phyloP scores from a whole-genome alignment of 2,797 vertebrate species.

The Toxotes lorentzi region DNA sequence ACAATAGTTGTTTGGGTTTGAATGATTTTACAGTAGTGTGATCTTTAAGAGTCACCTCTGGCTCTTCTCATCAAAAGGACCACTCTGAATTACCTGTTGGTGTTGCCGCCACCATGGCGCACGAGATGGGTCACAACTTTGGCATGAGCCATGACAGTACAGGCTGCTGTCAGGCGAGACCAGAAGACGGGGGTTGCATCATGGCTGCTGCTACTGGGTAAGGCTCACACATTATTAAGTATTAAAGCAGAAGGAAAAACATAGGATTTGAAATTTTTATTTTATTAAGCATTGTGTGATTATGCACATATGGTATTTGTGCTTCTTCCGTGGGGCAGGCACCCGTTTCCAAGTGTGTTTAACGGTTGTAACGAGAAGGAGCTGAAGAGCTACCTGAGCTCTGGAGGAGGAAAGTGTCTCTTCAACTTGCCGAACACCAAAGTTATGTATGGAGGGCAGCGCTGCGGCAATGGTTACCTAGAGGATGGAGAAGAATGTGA shows the following conservation, averaged over 20 bases:
- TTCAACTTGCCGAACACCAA: conserved; percentile 95
- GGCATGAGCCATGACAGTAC: conserved; percentile 95
- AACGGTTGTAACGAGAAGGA: conserved; percentile 92
- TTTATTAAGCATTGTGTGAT: not conserved
- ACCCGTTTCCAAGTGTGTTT: conserved; percentile 95
- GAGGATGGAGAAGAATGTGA: conserved; percentile 98
- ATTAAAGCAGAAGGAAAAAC: not conserved
- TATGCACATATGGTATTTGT: not conserved
- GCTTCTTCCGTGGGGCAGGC: conserved; percentile 76
- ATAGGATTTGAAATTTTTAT: not conserved
- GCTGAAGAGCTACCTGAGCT: conserved; percentile 91
- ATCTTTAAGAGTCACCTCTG: not conserved
- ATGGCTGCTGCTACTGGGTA: conserved; percentile 99
- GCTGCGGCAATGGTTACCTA: conserved; percentile 97
- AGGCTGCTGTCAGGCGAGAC: conserved; percentile 89
- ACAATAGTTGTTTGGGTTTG: not conserved
- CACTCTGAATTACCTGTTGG: conserved; percentile 93
- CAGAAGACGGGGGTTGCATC: conserved; percentile 95
- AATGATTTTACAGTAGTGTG: not conserved
- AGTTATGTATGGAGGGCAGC: conserved; percentile 91
- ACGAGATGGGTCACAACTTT: conserved; percentile 99
- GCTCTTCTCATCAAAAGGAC: conserved; percentile 84
- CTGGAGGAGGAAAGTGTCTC: conserved; percentile 97
- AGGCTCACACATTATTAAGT: conserved; percentile 39
- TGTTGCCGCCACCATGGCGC: conserved; percentile 96